Base-by-base conservation (phyloP, 2,797 vertebrate genomes). In the Epinephelus awoara region DNA sequence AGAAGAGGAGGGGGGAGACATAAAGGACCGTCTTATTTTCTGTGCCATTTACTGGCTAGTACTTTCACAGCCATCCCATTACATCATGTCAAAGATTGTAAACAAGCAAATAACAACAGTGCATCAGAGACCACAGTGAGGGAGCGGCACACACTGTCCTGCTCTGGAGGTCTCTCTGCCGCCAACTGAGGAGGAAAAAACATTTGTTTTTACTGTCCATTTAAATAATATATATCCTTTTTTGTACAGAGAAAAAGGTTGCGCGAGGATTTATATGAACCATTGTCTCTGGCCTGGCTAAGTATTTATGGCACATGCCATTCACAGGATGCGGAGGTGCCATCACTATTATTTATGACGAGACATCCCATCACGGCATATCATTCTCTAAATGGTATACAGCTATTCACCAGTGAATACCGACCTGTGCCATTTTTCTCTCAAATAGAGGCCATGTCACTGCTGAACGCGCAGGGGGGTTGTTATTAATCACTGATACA, bases 61-160 rank as follows among this genome's bases (percentile, higher is more conserved):
- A 90, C 93, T 92, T 92, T 93, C 93, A 91, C 91, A 88, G 91
- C 89, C 88, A 87, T 93, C 94, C 94, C 91, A 95, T 96, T 95
- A 96, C 93, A 95, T 95, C 92, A 94, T 93, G 94, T 95, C 93
- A 94, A 92, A 93, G 91, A 92, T 88, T 92, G 94, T 96, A 96
- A 96, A 95, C 94, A 95, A 94, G 94, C 92, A 96, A 96, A 96
- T 94, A 96, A 95, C 94, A 95, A 95, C 94, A 96, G 89, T 42
- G 80, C 88, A 89, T 82, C 74, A 84, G 88, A 86, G 86, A 84
- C 84, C 84, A 76, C 82, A 89, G 84, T 27, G 64, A 83, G 62
- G 79, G 80, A 75, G 69, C 52, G 2, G 84, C 73, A 69, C 67
- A 67, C 67, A 75, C 29, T 55, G 74, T 77, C 78, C 82, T 80